These are phyloP conservation scores for Crax fasciolata DNA, from an alignment of 2,797 vertebrate species.

Conservation along the genomic window DNA sequence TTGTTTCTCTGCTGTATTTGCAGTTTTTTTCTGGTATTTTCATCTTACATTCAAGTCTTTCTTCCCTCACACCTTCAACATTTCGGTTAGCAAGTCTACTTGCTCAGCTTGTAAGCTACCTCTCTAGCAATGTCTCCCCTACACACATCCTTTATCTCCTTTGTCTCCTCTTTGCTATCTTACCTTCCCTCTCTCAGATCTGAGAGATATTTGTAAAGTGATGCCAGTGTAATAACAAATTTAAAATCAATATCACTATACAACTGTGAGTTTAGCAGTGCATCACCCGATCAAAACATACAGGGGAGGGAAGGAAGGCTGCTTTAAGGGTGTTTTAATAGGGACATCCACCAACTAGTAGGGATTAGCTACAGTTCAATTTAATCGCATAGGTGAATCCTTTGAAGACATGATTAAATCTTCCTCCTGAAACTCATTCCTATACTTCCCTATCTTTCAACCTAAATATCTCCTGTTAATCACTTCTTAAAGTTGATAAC, in stretches of 20 bases:
- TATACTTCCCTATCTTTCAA: neutral
- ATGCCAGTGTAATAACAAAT: neutral
- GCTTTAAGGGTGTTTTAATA: neutral
- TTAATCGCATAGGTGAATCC: neutral
- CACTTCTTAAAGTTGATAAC: neutral
- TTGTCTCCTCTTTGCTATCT: neutral
- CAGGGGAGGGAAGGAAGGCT: neutral
- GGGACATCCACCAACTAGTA: neutral
- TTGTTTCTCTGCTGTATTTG: neutral
- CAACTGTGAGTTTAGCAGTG: neutral
- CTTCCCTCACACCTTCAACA: neutral
- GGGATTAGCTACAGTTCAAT: neutral
- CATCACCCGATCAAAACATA: neutral
- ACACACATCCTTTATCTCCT: fast-evolving
- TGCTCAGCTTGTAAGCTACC: neutral
- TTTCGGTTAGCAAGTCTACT: neutral
- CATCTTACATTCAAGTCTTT: neutral
- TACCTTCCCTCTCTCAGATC: neutral
- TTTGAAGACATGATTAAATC: neutral
- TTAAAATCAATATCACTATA: neutral
- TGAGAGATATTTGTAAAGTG: neutral
- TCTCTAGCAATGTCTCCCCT: neutral
- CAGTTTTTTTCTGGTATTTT: neutral
- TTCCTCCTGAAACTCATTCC: neutral
- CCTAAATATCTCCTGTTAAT: neutral